Base-by-base conservation (phyloP, 2,113 vertebrate genomes). In the Ageneiosus marmoratus region DNA sequence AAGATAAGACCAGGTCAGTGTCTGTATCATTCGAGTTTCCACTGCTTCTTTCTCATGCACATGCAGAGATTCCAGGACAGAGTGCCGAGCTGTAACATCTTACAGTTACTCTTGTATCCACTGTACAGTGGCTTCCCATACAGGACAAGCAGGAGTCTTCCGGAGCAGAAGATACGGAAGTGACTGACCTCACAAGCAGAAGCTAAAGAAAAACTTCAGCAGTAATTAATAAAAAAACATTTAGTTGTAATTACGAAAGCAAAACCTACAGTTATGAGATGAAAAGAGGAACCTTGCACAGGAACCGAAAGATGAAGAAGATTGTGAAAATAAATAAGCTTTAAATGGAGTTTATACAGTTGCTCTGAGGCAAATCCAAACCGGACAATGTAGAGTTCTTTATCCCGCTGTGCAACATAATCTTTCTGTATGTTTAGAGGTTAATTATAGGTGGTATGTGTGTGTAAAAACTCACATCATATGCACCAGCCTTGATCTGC, bases 401-500 rank as follows among this genome's bases (percentile, higher is more conserved):
- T 74, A 13, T 16, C 18, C 32, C 22, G 65, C 6, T 27, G 13
- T 48, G 10, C 20, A 50, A 53, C 1, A 46, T 9, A 56, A 24
- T 10, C 20, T 65, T 0, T 65, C 41, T 13, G 46, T 44, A 44
- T 34, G 10, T 53, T 27, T 9, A 32, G 63, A n/a, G 22, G 10
- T 37, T 51, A 27, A 70, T 70, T n/a, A 5, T 18, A n/a, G 53
- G 20, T 56, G 20, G 10, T 9, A 18, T 60, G 18, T 69, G 56
- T 63, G 48, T 75, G 50, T 60, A 50, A 34, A 37, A 67, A 94
- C 95, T 58, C 92, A 96, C 96, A 86, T 97, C 96, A 51, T 97
- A 97, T 63, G 96, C 96, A 67, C 96, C 96, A 84, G 96, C 96
- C 87, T 97, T 97, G 88, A 96, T 97, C 88, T 97, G 96, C 88